Base-by-base conservation (phyloP, 92 coral and sea anemone genomes). In the Siderastrea siderea region DNA sequence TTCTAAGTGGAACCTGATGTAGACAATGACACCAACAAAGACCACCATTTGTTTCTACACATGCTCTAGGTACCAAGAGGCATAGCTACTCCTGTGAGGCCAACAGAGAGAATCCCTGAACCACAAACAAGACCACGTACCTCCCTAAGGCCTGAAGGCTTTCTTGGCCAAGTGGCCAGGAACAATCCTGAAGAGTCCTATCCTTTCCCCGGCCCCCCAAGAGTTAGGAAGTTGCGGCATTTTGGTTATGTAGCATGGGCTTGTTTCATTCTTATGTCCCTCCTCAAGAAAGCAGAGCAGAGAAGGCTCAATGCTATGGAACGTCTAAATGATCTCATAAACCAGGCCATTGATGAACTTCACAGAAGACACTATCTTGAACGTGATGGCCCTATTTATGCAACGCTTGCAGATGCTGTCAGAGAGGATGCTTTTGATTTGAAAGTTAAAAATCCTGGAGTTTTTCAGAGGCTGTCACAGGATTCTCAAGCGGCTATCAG, bases 171-270 rank as follows among this genome's bases (percentile, higher is more conserved):
- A 46, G 77, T 91, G 2, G 49, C 88, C 10, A 19, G 75, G 72
- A 44, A 82, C 44, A 90, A 93, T 9, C 58, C 57, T 11, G 71
- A 50, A 3, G 79, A 68, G 14, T 19, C 74, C 4, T 95, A 95
- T 80, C 98, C 98, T 11, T 95, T 90, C 64, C 98, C 98, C 38
- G 98, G 98, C 1, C 84, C 93, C 14, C 74, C n/a, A 44, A 79
- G 85, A 64, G 92, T 93, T 16, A 82, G 93, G 45, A 95, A 90
- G 66, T 74, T 95, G 7, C 93, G 98, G 10, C 98, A 93, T 44
- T 74, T 88, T 62, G 94, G 94, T 75, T 91, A 90, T 79, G 95
- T 90, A 2, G 85, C 88, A 26, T 95, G 98, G 98, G 94, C 93
- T n/a, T 95, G 98, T 62, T 64, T 95, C 59, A 87, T 92, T 65